Percentiles rank a stretch among this genome's conserved stretches.
Evolutionary conservation across 2,888 invertebrate genomes (phyloP).

Genomic region (Itoplectis maculator): DNA sequence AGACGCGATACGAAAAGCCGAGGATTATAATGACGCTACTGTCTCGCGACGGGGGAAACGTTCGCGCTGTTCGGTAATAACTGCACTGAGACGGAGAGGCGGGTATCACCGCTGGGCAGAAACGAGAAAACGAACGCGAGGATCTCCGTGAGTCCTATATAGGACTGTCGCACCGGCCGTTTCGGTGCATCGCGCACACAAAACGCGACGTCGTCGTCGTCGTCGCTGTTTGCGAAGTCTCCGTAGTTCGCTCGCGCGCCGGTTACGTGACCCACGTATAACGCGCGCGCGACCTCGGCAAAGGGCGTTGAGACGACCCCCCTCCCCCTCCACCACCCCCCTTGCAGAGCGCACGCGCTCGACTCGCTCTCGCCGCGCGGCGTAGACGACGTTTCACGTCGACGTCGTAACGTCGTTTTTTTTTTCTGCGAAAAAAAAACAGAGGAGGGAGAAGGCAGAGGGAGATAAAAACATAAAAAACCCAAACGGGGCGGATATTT

Average conservation of each 20-base stretch:
- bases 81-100: neutral
- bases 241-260: slow-evolving; percentile 22
- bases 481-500: neutral
- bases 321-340: slow-evolving; percentile 44
- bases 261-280: slow-evolving; percentile 63
- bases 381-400: slow-evolving; percentile 55
- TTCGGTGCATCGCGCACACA: slow-evolving; percentile 7
- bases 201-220: too few species aligned
- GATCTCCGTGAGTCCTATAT: neutral
- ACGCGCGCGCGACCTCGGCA: slow-evolving; percentile 63
- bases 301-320: slow-evolving; percentile 67
- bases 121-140: slow-evolving; percentile 16
- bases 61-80: slow-evolving; percentile 11
- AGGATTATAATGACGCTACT: slow-evolving; percentile 48
- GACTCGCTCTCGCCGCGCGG: slow-evolving; percentile 11
- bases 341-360: slow-evolving; percentile 4
- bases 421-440: slow-evolving; percentile 1
- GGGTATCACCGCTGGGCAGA: neutral
- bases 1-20: slow-evolving; percentile 40
- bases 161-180: neutral
- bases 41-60: neutral
- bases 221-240: slow-evolving; percentile 39
- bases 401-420: slow-evolving; percentile 48
- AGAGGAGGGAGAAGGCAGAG: slow-evolving; percentile 6
- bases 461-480: neutral